Percentiles rank a stretch among this genome's conserved stretches.
phyloP scores from a whole-genome alignment of 2,888 invertebrate species.

The Hirtodrosophila duncani region DNA sequence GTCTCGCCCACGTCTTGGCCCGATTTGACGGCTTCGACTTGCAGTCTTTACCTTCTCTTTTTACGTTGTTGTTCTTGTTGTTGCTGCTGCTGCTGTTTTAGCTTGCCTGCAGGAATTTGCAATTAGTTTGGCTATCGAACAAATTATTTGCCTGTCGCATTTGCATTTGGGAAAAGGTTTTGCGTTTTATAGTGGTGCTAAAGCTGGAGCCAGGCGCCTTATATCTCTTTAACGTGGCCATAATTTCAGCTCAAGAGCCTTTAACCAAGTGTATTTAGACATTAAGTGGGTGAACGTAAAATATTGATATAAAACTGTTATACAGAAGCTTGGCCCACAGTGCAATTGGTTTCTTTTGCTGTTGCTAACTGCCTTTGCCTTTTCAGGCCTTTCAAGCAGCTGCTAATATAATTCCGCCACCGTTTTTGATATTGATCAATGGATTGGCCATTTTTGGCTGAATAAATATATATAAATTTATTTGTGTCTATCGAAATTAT shows the following conservation, averaged over 20 bases:
- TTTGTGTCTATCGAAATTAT: conserved; percentile 39
- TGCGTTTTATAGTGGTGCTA: conserved; percentile 45
- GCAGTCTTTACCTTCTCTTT: conserved; percentile 20
- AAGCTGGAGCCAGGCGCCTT: too few relatives aligned
- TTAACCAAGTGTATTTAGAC: too few relatives aligned
- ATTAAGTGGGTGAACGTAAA: too few relatives aligned
- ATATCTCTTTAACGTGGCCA: too few relatives aligned
- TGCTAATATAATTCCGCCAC: conserved; percentile 43
- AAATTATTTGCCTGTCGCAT: conserved; percentile 40
- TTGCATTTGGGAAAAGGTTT: conserved; percentile 42
- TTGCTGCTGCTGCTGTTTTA: background rate
- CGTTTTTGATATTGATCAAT: conserved; percentile 38
- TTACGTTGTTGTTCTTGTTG: too few relatives aligned
- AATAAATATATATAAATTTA: conserved; percentile 25
- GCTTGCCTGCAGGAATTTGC: conserved; percentile 69
- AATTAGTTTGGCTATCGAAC: conserved; percentile 58
- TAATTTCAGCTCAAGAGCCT: too few relatives aligned
- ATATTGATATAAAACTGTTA: background rate
- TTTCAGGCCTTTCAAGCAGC: conserved; percentile 36
- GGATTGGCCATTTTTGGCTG: conserved; percentile 50
- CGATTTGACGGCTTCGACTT: conserved; percentile 5
- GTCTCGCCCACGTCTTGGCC: conserved; percentile 9
- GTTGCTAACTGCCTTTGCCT: conserved; percentile 10
- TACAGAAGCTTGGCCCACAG: too few relatives aligned
- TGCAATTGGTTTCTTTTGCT: conserved; percentile 2